phyloP scores from a whole-genome alignment of 1,140 invertebrate genomes.

The Phortica variegata region DNA sequence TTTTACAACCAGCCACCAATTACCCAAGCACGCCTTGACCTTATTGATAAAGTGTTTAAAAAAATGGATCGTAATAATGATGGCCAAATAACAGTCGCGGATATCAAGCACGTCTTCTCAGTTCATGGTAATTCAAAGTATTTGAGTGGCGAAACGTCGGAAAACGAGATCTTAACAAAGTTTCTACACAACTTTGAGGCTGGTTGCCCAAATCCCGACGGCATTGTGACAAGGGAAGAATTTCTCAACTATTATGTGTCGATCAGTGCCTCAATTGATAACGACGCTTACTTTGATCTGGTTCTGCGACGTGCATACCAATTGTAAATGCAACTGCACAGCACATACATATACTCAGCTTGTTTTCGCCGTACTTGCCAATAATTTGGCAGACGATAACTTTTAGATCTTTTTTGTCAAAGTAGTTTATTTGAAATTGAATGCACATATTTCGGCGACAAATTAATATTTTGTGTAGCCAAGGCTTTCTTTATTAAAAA shows the following conservation, averaged over 20 bases:
- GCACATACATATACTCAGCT: too few relatives aligned
- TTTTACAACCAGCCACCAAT: conserved; percentile 74
- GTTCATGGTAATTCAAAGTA: conserved; percentile 62
- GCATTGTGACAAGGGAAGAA: conserved; percentile 85
- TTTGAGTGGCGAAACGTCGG: conserved; percentile 83
- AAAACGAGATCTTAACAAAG: conserved; percentile 76
- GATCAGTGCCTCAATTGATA: conserved; percentile 90
- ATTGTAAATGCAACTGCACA: conserved; percentile 64
- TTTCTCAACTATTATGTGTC: conserved; percentile 92
- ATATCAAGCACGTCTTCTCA: conserved; percentile 62
- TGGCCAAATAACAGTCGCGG: conserved; percentile 79
- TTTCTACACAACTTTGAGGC: conserved; percentile 87
- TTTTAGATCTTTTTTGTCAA: too few relatives aligned
- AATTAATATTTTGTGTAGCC: too few relatives aligned
- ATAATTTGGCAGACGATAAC: too few relatives aligned
- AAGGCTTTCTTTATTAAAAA: too few relatives aligned
- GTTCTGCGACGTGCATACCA: conserved; percentile 92
- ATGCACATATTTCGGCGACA: too few relatives aligned
- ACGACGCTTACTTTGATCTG: conserved; percentile 91
- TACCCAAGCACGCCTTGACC: conserved; percentile 68
- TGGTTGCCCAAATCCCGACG: conserved; percentile 71
- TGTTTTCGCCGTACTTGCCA: too few relatives aligned
- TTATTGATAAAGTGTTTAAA: conserved; percentile 82
- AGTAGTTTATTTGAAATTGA: too few relatives aligned
- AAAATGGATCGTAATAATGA: conserved; percentile 87